Evolutionary conservation across 2,797 vertebrate genomes (phyloP), one percentile per base, ranked within the genome.

Genomic region (Notolabrus celidotus): DNA sequence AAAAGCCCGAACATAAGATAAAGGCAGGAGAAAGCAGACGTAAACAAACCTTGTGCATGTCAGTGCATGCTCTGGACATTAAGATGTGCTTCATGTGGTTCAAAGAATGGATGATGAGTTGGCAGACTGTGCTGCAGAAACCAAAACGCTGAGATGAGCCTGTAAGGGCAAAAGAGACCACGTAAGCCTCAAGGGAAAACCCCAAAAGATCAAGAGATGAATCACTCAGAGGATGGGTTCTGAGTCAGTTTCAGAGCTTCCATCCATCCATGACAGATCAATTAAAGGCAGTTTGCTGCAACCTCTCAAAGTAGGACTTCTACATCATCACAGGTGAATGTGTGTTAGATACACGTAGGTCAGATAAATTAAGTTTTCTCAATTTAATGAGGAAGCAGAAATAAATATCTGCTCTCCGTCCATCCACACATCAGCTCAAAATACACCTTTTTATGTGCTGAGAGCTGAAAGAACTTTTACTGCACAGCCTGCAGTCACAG

Each of bases 391-490:
- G 60, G 1, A n/a, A 45, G 41, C 54, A 31, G 56, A 50, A 65
- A 19, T 20, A 23, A 57, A 50, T 52, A 16, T 39, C 57, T 54
- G 62, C 16, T 47, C 57, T 57, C 15, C 41, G 11, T 74, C 54
- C 38, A n/a, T 47, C 64, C 50, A 41, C 49, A 55, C 49, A 1
- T 9, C 19, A 15, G 34, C 25, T 0, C 22, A 22, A 15, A 60
- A 56, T 34, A 55, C 6, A 34, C 3, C 3, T n/a, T 56, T 23
- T 45, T 42, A 50, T 49, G 53, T 43, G 52, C 31, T n/a, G 33
- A 47, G 29, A 59, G 27, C 49, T 73, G 50, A 71, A 25, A 57
- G 57, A 22, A 29, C 41, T 14, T 59, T 74, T 63, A 79, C 41
- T 71, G 63, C 34, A n/a, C 8, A 12, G 52, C 50, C 38, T 50